These are phyloP conservation scores for Falco biarmicus DNA, from an alignment of 2,797 vertebrate genomes.

Conservation along the genomic window DNA sequence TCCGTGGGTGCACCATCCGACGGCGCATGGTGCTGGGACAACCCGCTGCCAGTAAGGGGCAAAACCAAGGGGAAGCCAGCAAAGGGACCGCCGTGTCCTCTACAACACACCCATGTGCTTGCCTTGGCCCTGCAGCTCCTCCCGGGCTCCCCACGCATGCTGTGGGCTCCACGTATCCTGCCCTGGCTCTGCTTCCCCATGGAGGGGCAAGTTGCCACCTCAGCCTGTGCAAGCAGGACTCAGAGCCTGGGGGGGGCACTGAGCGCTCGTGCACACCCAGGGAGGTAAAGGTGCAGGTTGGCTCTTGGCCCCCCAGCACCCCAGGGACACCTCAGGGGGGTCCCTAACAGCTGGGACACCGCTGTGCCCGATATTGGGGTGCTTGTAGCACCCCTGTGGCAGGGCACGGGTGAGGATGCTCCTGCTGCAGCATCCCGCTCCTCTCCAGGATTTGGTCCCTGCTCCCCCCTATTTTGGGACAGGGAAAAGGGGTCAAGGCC, in stretches of 20 bases:
- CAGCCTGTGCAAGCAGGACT: background rate
- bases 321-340: background rate
- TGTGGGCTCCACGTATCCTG: background rate
- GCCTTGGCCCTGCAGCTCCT: background rate
- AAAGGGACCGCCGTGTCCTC: background rate
- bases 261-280: background rate
- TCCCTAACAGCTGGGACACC: background rate
- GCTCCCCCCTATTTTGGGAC: background rate
- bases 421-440: background rate
- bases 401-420: background rate
- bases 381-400: background rate
- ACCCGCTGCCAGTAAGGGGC: rapidly evolving
- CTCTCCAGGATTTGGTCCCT: background rate
- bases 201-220: background rate
- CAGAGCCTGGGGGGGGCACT: background rate
- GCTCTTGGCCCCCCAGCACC: background rate
- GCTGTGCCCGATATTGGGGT: background rate
- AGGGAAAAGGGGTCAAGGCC: background rate
- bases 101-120: background rate
- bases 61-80: background rate
- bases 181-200: rapidly evolving
- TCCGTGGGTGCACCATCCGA: background rate
- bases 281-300: background rate
- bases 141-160: background rate
- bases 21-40: rapidly evolving